A percentile compares a stretch with the other conserved stretches of the same genome.
Evolutionary conservation across 1,140 invertebrate species (phyloP).

Genomic region (Drosophila guanche): DNA sequence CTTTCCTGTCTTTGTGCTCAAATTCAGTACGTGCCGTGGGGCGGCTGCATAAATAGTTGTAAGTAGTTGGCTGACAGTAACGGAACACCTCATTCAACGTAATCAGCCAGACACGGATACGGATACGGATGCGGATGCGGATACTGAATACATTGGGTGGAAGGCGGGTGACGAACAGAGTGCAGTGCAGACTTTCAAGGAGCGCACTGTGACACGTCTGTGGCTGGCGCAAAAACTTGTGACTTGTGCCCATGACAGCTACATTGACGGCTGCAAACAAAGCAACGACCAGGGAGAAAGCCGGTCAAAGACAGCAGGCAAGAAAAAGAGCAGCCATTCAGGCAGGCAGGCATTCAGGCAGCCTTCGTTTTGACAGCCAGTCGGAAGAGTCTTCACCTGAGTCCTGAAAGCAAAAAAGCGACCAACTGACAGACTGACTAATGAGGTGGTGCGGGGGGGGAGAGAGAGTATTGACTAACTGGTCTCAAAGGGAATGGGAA

Average conservation of each 20-base stretch:
- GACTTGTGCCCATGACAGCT: slow-evolving; percentile 36
- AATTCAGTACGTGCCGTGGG: slow-evolving; percentile 39
- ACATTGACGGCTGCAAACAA: slow-evolving; percentile 34
- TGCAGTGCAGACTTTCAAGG: too few relatives aligned
- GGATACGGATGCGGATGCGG: too few relatives aligned
- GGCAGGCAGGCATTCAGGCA: background rate
- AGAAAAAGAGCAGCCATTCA: slow-evolving; percentile 5
- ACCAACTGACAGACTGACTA: background rate
- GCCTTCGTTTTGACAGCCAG: slow-evolving; percentile 1
- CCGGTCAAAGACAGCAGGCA: background rate
- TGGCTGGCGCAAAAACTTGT: slow-evolving; percentile 11
- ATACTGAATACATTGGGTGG: too few relatives aligned
- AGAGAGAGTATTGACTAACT: slow-evolving; percentile 9
- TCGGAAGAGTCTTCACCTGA: slow-evolving; percentile 25
- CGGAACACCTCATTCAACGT: slow-evolving; percentile 27
- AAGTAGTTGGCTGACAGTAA: slow-evolving; percentile 37
- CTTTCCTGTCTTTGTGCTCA: slow-evolving; percentile 23
- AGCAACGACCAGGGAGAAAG: slow-evolving; percentile 2
- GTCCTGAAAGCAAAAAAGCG: background rate
- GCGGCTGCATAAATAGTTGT: slow-evolving; percentile 34
- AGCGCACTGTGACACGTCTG: slow-evolving; percentile 8
- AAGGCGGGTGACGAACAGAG: too few relatives aligned
- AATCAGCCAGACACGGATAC: slow-evolving; percentile 18
- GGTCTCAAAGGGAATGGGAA: slow-evolving; percentile 20
- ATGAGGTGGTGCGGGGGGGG: background rate